Conservation (phyloP, 2,797 vertebrate genomes). For the Liasis olivaceus region DNA sequence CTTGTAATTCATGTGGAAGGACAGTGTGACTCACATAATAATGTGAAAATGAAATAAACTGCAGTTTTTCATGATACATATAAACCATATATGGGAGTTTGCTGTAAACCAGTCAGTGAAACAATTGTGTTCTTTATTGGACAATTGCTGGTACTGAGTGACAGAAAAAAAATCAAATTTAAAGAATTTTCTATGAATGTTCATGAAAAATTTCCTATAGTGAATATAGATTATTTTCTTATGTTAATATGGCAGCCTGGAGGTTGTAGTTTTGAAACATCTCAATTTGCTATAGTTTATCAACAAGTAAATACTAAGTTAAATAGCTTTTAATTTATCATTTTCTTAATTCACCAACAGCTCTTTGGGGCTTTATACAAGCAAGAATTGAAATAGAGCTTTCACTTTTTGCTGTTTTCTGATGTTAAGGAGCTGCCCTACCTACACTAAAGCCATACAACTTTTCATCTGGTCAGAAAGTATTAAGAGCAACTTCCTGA, state of each 20-base stretch:
- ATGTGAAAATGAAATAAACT: background rate
- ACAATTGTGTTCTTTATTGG: background rate
- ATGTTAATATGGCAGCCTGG: too few species aligned
- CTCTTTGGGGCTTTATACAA: background rate
- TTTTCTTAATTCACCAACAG: background rate
- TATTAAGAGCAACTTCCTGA: background rate
- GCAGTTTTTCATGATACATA: background rate
- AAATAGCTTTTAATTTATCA: conserved; percentile 5
- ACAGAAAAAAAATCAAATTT: conserved; percentile 19
- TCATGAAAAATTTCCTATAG: background rate
- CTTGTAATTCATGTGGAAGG: background rate
- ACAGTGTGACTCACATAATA: background rate
- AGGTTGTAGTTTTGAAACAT: background rate
- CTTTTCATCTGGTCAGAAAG: background rate
- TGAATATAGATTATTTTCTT: background rate
- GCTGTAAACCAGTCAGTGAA: background rate
- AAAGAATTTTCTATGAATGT: background rate
- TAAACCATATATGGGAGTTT: background rate
- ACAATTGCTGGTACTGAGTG: background rate
- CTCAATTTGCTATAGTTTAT: background rate
- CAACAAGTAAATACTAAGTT: background rate
- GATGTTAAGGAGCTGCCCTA: conserved; percentile 10
- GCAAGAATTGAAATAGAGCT: conserved; percentile 37
- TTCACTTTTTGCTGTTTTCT: conserved; percentile 31
- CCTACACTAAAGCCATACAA: conserved; percentile 22